Percentiles rank a stretch among this genome's conserved stretches.
These are phyloP conservation scores for Darevskia mixta DNA, from an alignment of 2,797 vertebrate species.

Conservation along the genomic window DNA sequence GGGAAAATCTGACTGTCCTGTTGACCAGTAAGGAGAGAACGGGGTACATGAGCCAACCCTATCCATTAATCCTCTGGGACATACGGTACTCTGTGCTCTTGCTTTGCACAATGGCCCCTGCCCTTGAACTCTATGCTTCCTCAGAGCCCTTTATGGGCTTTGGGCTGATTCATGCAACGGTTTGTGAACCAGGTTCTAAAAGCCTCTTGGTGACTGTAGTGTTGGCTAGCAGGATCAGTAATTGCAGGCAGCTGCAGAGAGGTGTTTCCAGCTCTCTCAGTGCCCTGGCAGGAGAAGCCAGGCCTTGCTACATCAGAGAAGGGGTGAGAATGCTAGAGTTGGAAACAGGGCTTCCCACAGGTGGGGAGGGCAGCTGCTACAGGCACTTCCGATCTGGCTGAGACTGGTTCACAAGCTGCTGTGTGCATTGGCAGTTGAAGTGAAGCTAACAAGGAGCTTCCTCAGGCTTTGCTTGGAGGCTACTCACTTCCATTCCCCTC, in stretches of 20 bases:
- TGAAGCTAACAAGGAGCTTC: neutral
- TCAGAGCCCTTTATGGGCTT: too few species aligned
- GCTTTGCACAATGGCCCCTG: neutral
- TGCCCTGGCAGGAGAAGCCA: too few species aligned
- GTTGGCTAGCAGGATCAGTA: neutral
- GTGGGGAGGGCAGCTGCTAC: neutral
- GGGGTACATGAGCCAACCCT: rapidly evolving
- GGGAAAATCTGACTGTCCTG: rapidly evolving
- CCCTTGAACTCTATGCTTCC: rapidly evolving
- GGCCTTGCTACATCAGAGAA: too few species aligned
- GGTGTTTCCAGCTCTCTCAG: too few species aligned
- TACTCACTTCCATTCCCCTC: neutral
- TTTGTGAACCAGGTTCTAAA: too few species aligned
- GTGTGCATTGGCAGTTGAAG: too few species aligned
- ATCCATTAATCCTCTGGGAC: neutral
- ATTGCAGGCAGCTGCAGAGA: neutral
- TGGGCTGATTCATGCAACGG: neutral
- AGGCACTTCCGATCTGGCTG: neutral
- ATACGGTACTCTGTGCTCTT: neutral
- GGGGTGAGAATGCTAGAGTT: neutral
- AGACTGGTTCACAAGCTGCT: too few species aligned
- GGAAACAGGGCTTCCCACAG: neutral
- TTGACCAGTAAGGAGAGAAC: neutral
- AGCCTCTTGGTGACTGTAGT: neutral
- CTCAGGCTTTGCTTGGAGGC: neutral